These are phyloP conservation scores for Masnerella sp. DNA, from an alignment of 2,888 invertebrate genomes.

Conservation along the genomic window DNA sequence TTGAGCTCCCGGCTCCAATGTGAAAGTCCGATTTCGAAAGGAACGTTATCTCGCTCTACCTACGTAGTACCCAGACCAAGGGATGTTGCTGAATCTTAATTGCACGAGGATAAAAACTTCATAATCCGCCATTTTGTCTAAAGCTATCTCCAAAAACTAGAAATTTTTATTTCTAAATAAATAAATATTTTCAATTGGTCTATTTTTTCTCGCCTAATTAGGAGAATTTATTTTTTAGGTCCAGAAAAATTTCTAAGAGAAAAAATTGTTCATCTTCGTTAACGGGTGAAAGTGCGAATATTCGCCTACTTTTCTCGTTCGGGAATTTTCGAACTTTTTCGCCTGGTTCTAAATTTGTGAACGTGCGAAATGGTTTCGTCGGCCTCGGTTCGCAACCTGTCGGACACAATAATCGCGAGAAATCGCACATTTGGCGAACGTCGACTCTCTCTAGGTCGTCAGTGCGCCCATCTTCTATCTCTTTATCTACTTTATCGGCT, in stretches of 20 bases:
- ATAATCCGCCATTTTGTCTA: neutral
- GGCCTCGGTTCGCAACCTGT: neutral
- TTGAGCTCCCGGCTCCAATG: constrained; percentile 46
- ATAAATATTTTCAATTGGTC: neutral
- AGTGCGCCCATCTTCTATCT: constrained; percentile 32
- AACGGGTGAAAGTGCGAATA: too few relatives aligned
- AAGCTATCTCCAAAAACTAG: neutral
- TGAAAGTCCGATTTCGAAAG: constrained; percentile 53
- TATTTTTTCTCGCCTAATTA: too few relatives aligned
- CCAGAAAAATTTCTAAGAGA: too few relatives aligned
- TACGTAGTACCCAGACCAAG: constrained; percentile 25
- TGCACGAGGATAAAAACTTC: too few relatives aligned
- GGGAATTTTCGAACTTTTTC: neutral
- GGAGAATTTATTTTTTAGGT: too few relatives aligned
- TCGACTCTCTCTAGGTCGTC: constrained; percentile 15
- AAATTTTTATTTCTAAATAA: neutral
- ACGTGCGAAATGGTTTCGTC: too few relatives aligned
- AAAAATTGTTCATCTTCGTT: too few relatives aligned
- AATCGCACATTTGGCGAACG: constrained; percentile 28
- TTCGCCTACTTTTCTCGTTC: neutral
- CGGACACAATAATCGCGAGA: constrained; percentile 8
- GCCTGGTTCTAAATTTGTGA: constrained; percentile 10
- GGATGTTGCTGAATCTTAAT: constrained; percentile 35
- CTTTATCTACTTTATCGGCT: constrained; percentile 53
- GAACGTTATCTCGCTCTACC: constrained; percentile 31